Conservation (phyloP, 1,140 invertebrate genomes). For the Homalodisca vitripennis region DNA sequence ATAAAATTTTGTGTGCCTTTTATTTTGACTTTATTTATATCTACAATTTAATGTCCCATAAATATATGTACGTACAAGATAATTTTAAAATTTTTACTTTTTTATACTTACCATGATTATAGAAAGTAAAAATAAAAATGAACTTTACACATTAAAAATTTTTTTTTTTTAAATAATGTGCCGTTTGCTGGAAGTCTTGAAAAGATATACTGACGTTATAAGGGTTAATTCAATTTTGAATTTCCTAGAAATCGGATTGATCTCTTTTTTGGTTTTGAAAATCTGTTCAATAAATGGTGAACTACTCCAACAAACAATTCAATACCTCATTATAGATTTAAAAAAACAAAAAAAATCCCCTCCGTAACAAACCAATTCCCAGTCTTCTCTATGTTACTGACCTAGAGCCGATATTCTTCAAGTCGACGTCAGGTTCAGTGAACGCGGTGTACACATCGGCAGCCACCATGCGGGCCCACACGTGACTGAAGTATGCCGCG, state of each 20-base stretch:
- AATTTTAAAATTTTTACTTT: too few relatives aligned
- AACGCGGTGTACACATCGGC: constrained; percentile 88
- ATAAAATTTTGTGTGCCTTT: too few relatives aligned
- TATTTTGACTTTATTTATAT: too few relatives aligned
- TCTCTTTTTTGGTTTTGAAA: not conserved
- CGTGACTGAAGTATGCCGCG: constrained; percentile 67
- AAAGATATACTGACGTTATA: too few relatives aligned
- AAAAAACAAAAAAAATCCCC: not conserved
- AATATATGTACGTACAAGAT: too few relatives aligned
- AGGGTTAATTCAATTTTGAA: not conserved
- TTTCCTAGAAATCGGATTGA: not conserved
- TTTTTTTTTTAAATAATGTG: too few relatives aligned
- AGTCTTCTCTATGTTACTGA: not conserved
- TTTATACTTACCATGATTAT: too few relatives aligned
- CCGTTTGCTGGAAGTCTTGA: too few relatives aligned
- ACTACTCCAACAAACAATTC: not conserved
- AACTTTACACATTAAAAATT: too few relatives aligned
- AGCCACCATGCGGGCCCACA: constrained; percentile 85
- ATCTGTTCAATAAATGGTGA: not conserved
- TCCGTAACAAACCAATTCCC: not conserved
- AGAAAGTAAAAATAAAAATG: too few relatives aligned
- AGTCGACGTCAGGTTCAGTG: constrained; percentile 57
- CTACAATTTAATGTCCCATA: too few relatives aligned
- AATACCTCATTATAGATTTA: not conserved
- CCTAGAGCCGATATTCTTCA: constrained; percentile 44